A percentile compares a stretch with the other conserved stretches of the same genome.
These are phyloP conservation scores for Engystomops pustulosus DNA, from an alignment of 2,113 vertebrate species.

Conservation along the genomic window DNA sequence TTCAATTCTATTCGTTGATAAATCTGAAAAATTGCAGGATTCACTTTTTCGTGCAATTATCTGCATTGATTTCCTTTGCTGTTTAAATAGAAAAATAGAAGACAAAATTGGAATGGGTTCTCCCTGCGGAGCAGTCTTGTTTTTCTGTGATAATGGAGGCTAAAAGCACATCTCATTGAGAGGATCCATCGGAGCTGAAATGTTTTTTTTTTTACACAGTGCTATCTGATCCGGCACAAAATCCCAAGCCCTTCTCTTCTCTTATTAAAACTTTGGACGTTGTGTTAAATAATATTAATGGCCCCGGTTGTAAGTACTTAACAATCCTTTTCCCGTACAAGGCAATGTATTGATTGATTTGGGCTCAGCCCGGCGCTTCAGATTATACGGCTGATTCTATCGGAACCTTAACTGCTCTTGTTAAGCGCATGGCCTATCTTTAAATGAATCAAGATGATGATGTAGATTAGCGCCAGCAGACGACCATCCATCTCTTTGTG, in stretches of 20 bases:
- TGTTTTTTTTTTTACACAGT: slow-evolving; percentile 55
- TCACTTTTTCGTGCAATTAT: slow-evolving; percentile 59
- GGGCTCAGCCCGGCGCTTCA: slow-evolving; percentile 82
- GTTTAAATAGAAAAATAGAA: slow-evolving; percentile 61
- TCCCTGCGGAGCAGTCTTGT: slow-evolving; percentile 34
- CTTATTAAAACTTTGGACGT: slow-evolving; percentile 88
- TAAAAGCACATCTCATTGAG: slow-evolving; percentile 39
- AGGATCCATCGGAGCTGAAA: slow-evolving; percentile 39
- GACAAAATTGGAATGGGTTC: slow-evolving; percentile 48
- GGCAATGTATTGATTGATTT: slow-evolving; percentile 96
- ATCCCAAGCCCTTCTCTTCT: slow-evolving; percentile 84
- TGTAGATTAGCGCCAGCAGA: slow-evolving; percentile 95
- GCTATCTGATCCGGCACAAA: slow-evolving; percentile 65
- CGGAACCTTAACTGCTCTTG: slow-evolving; percentile 96
- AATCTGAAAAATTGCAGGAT: slow-evolving; percentile 48
- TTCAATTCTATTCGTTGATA: slow-evolving; percentile 41
- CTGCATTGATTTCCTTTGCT: slow-evolving; percentile 57
- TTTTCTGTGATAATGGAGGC: slow-evolving; percentile 52
- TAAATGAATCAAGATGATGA: slow-evolving; percentile 99
- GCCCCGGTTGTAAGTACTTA: slow-evolving; percentile 90
- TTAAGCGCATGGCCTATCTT: slow-evolving; percentile 92
- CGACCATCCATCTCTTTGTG: slow-evolving; percentile 97
- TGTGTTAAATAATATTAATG: slow-evolving; percentile 99
- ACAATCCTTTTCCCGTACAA: slow-evolving; percentile 87
- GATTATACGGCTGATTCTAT: slow-evolving; percentile 97